Base-by-base conservation (phyloP, 2,113 vertebrate species). In the Burhinus bistriatus region DNA sequence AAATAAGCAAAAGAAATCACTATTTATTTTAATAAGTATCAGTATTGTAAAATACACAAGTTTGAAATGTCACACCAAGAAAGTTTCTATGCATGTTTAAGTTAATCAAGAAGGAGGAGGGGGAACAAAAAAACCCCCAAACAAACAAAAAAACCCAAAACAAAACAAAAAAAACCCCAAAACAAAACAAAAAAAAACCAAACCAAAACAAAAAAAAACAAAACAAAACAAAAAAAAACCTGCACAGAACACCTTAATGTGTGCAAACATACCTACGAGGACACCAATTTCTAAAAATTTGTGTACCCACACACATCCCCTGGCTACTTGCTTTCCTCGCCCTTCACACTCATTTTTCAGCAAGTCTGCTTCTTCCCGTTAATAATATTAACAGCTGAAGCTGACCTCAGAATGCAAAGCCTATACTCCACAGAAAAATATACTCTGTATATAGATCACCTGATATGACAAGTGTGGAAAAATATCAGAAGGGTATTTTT, bases 1-100 rank as follows among this genome's bases (percentile, higher is more conserved):
- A 97, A 97, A 87, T 40, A 96, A 97, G 26, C 66, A 97, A 96
- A 97, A 91, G 26, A 87, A 82, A 69, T 86, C 73, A 52, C 10
- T 59, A 6, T 34, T 82, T 83, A 93, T n/a, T 71, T 58, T 40
- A 51, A 5, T 23, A 76, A 62, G 8, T 71, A 79, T 47, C 51
- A 23, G 29, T 25, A 76, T 3, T 52, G 11, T 62, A 82, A 62
- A 59, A 87, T 62, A 64, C 8, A 54, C 5, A 64, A 71, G 7
- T 75, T 71, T 54, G 8, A 44, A 94, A 49, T 11, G 11, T 38
- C 14, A 66, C 17, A 73, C 13, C 30, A 64, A 26, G 12, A 36
- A 55, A 51, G 5, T 10, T 87, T 36, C 65, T 45, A 20, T 8
- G 2, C 26, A 5, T 68, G 21, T 55, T 42, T 18, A 65, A 71